Evolutionary conservation across 2,888 invertebrate genomes (phyloP).

Genomic region (Stenurella melanura): DNA sequence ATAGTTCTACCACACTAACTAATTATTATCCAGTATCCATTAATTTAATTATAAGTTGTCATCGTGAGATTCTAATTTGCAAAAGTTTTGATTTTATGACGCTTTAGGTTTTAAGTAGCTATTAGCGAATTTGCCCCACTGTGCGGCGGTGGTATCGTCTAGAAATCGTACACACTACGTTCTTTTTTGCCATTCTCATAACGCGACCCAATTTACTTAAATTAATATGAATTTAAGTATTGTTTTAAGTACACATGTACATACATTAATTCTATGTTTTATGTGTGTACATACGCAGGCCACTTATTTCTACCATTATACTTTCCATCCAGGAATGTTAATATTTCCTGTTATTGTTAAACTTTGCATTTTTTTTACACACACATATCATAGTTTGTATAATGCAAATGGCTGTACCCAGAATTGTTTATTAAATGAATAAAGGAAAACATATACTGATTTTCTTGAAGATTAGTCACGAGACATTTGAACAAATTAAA

Average conservation of each 20-base stretch:
- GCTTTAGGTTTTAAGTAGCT: too few species aligned
- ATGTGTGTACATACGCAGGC: neutral
- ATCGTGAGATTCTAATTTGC: too few species aligned
- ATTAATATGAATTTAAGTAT: slow-evolving; percentile 4
- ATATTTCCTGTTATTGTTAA: slow-evolving; percentile 28
- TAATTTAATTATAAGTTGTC: too few species aligned
- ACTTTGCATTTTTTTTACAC: slow-evolving; percentile 8
- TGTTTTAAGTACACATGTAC: neutral
- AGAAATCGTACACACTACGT: neutral
- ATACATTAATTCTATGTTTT: neutral
- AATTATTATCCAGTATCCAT: too few species aligned
- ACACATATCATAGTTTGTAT: slow-evolving; percentile 7
- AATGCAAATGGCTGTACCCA: neutral
- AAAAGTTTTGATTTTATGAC: too few species aligned
- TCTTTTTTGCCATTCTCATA: neutral
- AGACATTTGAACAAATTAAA: slow-evolving; percentile 7
- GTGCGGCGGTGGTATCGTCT: neutral
- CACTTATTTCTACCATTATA: slow-evolving; percentile 7
- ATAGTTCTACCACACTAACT: too few species aligned
- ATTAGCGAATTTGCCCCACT: too few species aligned
- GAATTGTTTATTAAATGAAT: slow-evolving; percentile 30
- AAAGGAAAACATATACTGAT: slow-evolving; percentile 9
- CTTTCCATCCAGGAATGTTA: slow-evolving; percentile 18
- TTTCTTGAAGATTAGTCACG: slow-evolving; percentile 6
- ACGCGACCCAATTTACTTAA: slow-evolving; percentile 13